Percentiles rank a stretch among this genome's conserved stretches.
Conservation (phyloP, 2,888 invertebrate species). For the Hemicrepidius hirtus region DNA sequence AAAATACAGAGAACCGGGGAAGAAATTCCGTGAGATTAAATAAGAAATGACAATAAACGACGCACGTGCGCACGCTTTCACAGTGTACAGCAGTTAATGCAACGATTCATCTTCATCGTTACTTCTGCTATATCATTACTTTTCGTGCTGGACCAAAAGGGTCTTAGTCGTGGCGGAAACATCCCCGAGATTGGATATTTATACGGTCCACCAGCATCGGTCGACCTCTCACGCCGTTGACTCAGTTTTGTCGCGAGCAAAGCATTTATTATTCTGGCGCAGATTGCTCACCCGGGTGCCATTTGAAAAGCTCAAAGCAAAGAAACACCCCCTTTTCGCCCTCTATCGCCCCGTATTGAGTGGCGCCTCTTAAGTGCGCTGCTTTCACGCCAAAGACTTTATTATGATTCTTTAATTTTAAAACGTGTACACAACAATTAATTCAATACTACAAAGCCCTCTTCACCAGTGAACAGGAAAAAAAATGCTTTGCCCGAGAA, state of each 20-base stretch:
- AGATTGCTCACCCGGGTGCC: constrained; percentile 64
- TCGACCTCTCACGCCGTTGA: constrained; percentile 56
- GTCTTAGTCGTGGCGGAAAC: constrained; percentile 19
- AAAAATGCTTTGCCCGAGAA: constrained; percentile 15
- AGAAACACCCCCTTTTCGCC: constrained; percentile 58
- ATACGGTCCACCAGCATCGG: constrained; percentile 46
- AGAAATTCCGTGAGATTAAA: constrained; percentile 47
- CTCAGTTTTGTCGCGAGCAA: constrained; percentile 60
- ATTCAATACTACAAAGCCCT: constrained; percentile 33
- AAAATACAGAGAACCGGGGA: not conserved
- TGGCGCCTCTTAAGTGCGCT: constrained; percentile 58
- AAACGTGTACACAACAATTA: constrained; percentile 61
- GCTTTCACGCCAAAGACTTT: constrained; percentile 62
- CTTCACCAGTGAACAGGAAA: constrained; percentile 43
- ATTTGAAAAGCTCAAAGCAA: constrained; percentile 64
- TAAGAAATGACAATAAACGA: constrained; percentile 48
- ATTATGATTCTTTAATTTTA: constrained; percentile 66
- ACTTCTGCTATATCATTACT: constrained; percentile 51
- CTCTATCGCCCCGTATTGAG: constrained; percentile 52
- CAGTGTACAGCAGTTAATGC: constrained; percentile 43
- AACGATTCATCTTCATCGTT: constrained; percentile 53
- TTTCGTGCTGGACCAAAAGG: constrained; percentile 41
- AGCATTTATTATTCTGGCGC: constrained; percentile 63
- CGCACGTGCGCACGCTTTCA: constrained; percentile 41
- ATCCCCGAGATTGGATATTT: constrained; percentile 38